Base-by-base conservation (phyloP, 2,888 invertebrate genomes). In the Noctua pronuba region DNA sequence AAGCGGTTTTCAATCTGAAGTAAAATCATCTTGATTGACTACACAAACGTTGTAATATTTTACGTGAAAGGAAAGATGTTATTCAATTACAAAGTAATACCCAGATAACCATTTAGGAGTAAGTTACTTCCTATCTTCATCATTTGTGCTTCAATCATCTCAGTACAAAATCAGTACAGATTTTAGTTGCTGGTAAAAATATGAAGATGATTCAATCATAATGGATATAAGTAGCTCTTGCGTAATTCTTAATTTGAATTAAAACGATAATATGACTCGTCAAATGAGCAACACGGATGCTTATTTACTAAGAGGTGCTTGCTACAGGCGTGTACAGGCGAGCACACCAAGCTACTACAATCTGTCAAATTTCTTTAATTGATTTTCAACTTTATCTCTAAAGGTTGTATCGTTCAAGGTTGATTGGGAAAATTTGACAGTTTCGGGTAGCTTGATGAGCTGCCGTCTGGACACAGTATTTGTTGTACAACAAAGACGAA, bases 1-100 rank as follows among this genome's bases (percentile, higher is more conserved):
- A 76, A 73, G 62, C 64, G 65, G 44, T 70, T 70, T 88, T 83
- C 77, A 75, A 79, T 80, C 71, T 83, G 38, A 66, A 78, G 76
- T 70, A 71, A 80, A 76, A 87, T 86, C 79, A 74, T 69, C 81
- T 86, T 91, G 91, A 92, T 93, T 89, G 91, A 92, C 92, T 86
- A 79, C 88, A 80, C 31, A 79, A 83, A 88, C 88, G 85, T 86
- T 88, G 79, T 87, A 88, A 93, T 93, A 89, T 92, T 89, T 91
- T 93, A 93, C 93, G 93, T 91, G 93, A 87, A 84, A 80, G 31
- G 86, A 88, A 87, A 86, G 70, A 85, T 83, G 70, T 83, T 80
- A 76, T 82, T 73, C 73, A 76, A 73, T 88, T 76, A 84, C 41
- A 35, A 18, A 28, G 16, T 41, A 41, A 44, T 41, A 18, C 73